Base-by-base conservation (phyloP, 2,888 invertebrate genomes). In the Campopleginae sp. region DNA sequence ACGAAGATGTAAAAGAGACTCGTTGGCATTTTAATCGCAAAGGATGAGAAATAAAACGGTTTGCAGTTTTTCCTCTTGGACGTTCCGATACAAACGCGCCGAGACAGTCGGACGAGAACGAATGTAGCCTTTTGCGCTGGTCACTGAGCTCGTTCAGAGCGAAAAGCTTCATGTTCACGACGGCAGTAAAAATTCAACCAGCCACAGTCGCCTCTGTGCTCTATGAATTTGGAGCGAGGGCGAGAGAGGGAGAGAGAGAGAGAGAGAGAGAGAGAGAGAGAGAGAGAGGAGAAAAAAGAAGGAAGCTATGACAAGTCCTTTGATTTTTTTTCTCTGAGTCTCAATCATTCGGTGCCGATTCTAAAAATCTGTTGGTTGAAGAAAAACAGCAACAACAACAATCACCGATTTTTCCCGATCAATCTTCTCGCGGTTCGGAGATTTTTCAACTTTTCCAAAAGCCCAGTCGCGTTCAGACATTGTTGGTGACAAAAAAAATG, bases 21-120 rank as follows among this genome's bases (percentile, higher is more conserved):
- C 68, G 58, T 78, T 78, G 72, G 82, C 54, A 83, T 83, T 83
- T 74, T 78, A 79, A 83, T 83, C 77, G 66, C 44, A 66, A 74
- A 58, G 54, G 77, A 72, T 72, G 66, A 46, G 72, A 72, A 31
- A 38, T 38, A 77, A 65, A 77, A 33, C n/a, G 46, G 33, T 77
- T 71, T 71, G 19, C 76, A 42, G 63, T 63, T 82, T 77, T 65
- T 76, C 65, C 61, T 27, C 61, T 63, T 44, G 63, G 63, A 66
- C 77, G 76, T 65, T 65, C 33, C 23, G 31, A 48, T 27, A 48
- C 48, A 48, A 63, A 76, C 27, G 48, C 48, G 63, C 48, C 23
- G 23, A 23, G 19, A 65, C 33, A 48, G 81, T 44, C 66, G 75
- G 76, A 74, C 61, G 76, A 31, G 61, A 82, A 76, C 65, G 63